Conservation (phyloP, 2,888 invertebrate genomes). For the Ophion ventricosus region DNA sequence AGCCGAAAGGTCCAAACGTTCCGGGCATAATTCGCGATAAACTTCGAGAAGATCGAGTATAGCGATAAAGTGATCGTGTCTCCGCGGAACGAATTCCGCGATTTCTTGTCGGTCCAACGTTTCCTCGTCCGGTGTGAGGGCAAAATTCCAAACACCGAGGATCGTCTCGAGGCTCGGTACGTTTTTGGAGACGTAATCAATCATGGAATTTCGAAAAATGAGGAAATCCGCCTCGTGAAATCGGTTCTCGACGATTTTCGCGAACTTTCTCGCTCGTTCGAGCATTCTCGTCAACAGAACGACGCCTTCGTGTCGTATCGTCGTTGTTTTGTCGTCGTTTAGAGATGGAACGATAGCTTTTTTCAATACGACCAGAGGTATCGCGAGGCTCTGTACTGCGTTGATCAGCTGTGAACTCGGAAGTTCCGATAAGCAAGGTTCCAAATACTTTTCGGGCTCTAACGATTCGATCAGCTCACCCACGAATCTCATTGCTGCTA, state of each 20-base stretch:
- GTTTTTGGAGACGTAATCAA: conserved; percentile 75
- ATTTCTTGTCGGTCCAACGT: conserved; percentile 25
- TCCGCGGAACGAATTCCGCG: conserved; percentile 50
- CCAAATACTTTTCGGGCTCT: conserved; percentile 81
- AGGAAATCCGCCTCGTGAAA: conserved; percentile 63
- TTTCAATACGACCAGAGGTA: conserved; percentile 85
- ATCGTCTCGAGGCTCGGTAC: conserved; percentile 80
- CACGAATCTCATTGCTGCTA: conserved; percentile 77
- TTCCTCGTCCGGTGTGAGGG: conserved; percentile 63
- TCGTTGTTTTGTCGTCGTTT: conserved; percentile 69
- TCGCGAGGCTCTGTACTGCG: conserved; percentile 84
- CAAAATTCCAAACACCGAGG: conserved; percentile 79
- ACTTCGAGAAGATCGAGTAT: conserved; percentile 86
- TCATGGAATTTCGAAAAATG: conserved; percentile 67
- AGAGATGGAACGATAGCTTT: conserved; percentile 74
- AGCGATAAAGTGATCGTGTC: conserved; percentile 75
- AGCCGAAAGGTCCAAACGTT: conserved; percentile 81
- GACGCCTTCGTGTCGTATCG: conserved; percentile 80
- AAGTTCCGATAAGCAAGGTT: conserved; percentile 83
- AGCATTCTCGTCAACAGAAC: conserved; percentile 83
- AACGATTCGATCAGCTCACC: conserved; percentile 76
- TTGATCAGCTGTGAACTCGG: conserved; percentile 85
- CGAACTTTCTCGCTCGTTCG: conserved; percentile 81
- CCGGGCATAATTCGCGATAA: conserved; percentile 85
- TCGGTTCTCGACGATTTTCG: conserved; percentile 62